A percentile compares a stretch with the other conserved stretches of the same genome.
phyloP scores from a whole-genome alignment of 2,113 vertebrate species.

The Gnathonemus echidnorhynchus region DNA sequence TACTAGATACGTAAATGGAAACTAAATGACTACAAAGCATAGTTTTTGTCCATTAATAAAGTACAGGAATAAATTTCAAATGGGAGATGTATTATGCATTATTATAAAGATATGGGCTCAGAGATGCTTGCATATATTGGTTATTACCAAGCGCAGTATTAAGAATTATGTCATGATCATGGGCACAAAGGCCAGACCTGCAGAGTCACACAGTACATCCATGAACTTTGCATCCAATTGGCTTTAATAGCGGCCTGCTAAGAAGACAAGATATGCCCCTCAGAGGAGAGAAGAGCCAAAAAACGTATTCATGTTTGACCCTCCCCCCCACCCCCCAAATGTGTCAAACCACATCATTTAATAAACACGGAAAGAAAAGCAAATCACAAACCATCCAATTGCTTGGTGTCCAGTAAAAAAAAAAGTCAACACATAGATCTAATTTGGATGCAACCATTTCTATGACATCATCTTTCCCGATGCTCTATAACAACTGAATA shows the following conservation, averaged over 20 bases:
- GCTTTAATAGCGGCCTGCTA: neutral
- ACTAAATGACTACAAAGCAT: neutral
- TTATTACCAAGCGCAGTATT: too few species aligned
- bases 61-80: too few species aligned
- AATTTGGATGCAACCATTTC: neutral
- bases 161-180: too few species aligned
- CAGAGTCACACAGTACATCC: too few species aligned
- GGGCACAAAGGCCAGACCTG: too few species aligned
- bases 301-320: neutral
- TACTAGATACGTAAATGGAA: neutral
- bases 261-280: neutral
- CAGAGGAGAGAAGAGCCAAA: neutral
- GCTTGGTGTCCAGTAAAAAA: neutral
- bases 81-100: too few species aligned
- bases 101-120: too few species aligned
- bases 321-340: neutral
- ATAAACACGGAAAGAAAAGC: neutral
- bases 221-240: neutral
- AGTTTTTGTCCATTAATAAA: neutral
- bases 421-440: neutral
- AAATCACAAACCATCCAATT: neutral
- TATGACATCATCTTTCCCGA: neutral
- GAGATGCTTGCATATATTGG: too few species aligned
- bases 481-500: neutral
- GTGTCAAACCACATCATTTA: neutral